Conservation (phyloP, 1,140 invertebrate species). For the Heliothis subflexa region DNA sequence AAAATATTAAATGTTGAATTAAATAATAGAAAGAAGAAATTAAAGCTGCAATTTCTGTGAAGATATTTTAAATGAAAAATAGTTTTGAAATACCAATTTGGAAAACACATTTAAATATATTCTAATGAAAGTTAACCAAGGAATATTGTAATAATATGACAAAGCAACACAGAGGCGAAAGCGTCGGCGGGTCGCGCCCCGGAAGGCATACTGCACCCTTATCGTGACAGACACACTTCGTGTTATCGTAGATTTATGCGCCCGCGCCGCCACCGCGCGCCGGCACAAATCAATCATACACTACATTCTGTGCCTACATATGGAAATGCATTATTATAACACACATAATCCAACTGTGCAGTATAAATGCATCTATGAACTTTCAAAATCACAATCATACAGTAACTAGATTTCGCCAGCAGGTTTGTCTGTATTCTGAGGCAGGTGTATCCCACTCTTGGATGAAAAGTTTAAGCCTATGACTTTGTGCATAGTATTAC, state of each 20-base stretch:
- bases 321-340: slow-evolving; percentile 23
- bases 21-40: not conserved
- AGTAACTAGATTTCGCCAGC: not conserved
- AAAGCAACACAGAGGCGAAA: slow-evolving; percentile 65
- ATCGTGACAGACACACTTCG: slow-evolving; percentile 80
- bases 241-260: slow-evolving; percentile 82
- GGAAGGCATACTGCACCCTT: slow-evolving; percentile 81
- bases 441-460: too few species aligned
- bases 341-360: slow-evolving; percentile 21
- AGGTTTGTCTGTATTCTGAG: too few species aligned
- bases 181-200: slow-evolving; percentile 73
- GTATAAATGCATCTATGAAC: not conserved
- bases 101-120: not conserved
- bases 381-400: not conserved
- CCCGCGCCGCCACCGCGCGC: slow-evolving; percentile 60
- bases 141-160: slow-evolving; percentile 66
- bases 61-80: slow-evolving; percentile 15
- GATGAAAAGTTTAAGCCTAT: too few species aligned
- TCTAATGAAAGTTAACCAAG: slow-evolving; percentile 31
- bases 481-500: too few species aligned
- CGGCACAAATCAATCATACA: slow-evolving; percentile 73
- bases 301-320: slow-evolving; percentile 34
- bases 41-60: not conserved
- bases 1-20: too few species aligned
- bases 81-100: not conserved